phyloP scores from a whole-genome alignment of 2,797 vertebrate species.

The Tapera naevia region DNA sequence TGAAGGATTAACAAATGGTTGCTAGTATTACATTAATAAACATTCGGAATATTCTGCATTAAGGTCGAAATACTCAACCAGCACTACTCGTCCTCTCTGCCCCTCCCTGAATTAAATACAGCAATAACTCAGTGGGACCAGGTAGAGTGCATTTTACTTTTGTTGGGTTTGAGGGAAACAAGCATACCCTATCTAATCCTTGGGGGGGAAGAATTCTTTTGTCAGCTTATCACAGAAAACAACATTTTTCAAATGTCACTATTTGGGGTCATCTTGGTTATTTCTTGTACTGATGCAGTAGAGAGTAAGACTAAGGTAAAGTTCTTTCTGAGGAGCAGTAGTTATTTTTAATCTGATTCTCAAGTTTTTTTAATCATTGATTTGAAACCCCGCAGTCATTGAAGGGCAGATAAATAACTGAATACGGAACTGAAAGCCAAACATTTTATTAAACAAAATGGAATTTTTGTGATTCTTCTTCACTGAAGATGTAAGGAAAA shows the following conservation, averaged over 20 bases:
- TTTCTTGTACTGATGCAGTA: neutral
- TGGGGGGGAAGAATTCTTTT: neutral
- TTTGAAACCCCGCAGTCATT: neutral
- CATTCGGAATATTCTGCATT: neutral
- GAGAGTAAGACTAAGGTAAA: neutral
- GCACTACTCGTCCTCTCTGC: rapidly evolving
- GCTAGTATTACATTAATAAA: neutral
- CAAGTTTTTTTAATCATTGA: neutral
- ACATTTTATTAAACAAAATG: neutral
- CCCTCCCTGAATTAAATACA: neutral
- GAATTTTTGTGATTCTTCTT: neutral
- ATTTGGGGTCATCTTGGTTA: neutral
- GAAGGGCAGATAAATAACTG: neutral
- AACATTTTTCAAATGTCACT: neutral
- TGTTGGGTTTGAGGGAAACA: neutral
- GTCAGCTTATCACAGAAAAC: neutral
- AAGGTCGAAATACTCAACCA: neutral
- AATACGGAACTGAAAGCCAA: neutral
- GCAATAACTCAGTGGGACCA: neutral
- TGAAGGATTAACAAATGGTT: neutral
- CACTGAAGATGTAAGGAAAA: neutral
- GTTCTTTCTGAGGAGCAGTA: neutral
- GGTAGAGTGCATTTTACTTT: neutral
- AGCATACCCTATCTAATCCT: neutral
- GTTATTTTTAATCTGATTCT: neutral